Evolutionary conservation across 2,888 invertebrate genomes (phyloP).

Genomic region (Anagyrus pseudococci): DNA sequence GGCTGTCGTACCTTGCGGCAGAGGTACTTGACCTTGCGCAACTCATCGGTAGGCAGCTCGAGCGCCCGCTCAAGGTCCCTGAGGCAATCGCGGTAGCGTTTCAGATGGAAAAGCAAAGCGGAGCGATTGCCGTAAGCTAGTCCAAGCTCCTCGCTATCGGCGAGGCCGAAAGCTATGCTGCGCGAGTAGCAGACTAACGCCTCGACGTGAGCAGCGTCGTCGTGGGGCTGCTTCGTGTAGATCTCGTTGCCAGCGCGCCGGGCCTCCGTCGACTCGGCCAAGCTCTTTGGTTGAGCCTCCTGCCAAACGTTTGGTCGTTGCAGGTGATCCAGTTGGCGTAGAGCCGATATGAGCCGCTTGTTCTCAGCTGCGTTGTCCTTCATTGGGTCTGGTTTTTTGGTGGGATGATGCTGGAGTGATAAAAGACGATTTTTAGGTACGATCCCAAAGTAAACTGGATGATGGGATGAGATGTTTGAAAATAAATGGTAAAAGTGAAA

Average conservation of each 20-base stretch:
- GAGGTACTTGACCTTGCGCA: conserved; percentile 5
- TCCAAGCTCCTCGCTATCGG: conserved; percentile 9
- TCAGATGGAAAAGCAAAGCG: conserved; percentile 17
- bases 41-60: neutral
- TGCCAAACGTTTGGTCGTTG: neutral
- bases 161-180: conserved; percentile 14
- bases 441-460: no score
- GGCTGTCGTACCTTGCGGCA: conserved; percentile 30
- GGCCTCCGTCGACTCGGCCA: conserved; percentile 1
- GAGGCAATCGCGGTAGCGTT: conserved; percentile 9
- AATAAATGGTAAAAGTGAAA: no score
- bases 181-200: conserved; percentile 16
- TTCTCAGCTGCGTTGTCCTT: neutral
- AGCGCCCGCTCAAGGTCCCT: conserved; percentile 19
- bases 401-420: no score
- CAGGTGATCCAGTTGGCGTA: neutral
- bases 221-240: neutral
- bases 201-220: conserved; percentile 12
- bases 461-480: no score
- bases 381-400: no score
- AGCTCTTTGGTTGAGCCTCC: neutral
- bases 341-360: neutral
- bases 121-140: conserved; percentile 32
- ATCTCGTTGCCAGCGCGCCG: conserved; percentile 16
- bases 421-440: no score